These are phyloP conservation scores for Branchellion lobata DNA, from an alignment of 2,888 invertebrate genomes.

Conservation along the genomic window DNA sequence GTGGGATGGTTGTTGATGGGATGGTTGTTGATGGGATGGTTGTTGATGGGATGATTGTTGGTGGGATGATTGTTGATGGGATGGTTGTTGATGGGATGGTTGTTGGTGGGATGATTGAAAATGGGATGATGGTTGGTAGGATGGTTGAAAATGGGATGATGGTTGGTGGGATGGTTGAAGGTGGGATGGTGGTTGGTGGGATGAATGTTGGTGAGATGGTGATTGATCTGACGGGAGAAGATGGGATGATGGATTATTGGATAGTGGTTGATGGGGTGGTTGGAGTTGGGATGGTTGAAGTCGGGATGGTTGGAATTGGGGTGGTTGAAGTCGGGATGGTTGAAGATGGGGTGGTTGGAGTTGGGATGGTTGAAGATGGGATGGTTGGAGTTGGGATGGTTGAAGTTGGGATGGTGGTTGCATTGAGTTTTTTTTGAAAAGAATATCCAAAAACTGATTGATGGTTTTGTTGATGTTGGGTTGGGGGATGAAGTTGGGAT, in stretches of 20 bases:
- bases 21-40: too few species aligned
- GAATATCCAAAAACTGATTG: background rate
- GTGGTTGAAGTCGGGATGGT: background rate
- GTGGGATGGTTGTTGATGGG: too few species aligned
- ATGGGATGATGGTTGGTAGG: too few species aligned
- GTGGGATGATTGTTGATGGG: too few species aligned
- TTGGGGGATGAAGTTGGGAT: background rate
- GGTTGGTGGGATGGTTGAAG: too few species aligned
- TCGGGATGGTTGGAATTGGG: background rate
- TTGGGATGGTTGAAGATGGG: background rate
- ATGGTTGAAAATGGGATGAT: too few species aligned
- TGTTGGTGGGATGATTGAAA: too few species aligned
- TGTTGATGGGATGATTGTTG: too few species aligned
- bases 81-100: too few species aligned
- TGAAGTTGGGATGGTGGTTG: background rate
- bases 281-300: too few species aligned
- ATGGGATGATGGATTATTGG: background rate
- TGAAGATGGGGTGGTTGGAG: background rate
- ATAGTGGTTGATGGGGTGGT: background rate
- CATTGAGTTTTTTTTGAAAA: background rate
- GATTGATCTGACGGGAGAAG: background rate
- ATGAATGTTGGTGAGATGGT: background rate
- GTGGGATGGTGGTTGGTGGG: background rate
- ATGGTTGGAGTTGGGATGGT: background rate
- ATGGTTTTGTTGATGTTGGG: background rate